Evolutionary conservation across 2,113 vertebrate species (phyloP).

Genomic region (Petroica traversi): DNA sequence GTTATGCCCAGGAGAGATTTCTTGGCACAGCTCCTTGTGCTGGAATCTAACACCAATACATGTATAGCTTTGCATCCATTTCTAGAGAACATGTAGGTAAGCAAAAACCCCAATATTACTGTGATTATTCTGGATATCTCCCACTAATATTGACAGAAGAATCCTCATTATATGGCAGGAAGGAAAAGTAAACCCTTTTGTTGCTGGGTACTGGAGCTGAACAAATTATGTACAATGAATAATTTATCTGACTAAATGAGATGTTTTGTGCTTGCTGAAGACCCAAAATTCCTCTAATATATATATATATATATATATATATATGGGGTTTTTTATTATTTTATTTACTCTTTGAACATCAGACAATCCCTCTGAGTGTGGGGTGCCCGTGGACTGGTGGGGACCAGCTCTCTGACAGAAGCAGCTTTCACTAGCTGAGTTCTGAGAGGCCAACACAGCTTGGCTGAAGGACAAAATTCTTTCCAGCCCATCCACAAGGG

Average conservation of each 20-base stretch:
- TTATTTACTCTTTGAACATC: neutral
- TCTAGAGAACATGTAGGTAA: neutral
- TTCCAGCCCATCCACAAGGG: neutral
- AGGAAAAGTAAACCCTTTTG: neutral
- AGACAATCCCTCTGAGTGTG: neutral
- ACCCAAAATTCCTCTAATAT: neutral
- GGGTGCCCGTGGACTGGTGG: neutral
- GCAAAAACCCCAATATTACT: neutral
- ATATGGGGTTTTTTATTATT: no score
- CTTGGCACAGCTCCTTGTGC: neutral
- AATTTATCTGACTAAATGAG: slow-evolving; percentile 30
- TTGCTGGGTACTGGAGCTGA: neutral
- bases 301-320: no score
- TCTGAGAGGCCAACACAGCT: neutral
- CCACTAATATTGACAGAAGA: neutral
- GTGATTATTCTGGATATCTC: neutral
- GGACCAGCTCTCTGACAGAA: neutral
- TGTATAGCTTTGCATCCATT: neutral
- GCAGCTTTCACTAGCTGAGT: neutral
- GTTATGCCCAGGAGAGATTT: neutral
- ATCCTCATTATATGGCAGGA: neutral
- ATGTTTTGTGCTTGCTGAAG: neutral
- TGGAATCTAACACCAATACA: neutral
- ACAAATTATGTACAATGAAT: slow-evolving; percentile 37
- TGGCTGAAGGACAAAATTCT: neutral